Evolutionary conservation across 2,888 invertebrate species (phyloP).

Genomic region (Idaea dimidiata): DNA sequence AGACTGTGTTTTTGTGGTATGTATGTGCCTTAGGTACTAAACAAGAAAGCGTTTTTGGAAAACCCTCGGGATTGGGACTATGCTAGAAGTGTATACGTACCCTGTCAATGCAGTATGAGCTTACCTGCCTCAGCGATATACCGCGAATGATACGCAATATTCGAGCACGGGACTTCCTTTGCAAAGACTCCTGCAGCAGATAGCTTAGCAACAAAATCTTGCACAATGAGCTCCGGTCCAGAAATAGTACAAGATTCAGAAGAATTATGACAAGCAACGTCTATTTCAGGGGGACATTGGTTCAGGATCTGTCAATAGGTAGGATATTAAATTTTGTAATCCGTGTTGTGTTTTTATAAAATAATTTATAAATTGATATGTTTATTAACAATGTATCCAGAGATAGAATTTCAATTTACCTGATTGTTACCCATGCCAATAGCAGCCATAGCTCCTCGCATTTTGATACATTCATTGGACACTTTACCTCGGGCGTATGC

Average conservation of each 20-base stretch:
- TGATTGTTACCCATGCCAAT: conserved; percentile 84
- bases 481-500: conserved; percentile 90
- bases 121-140: conserved; percentile 86
- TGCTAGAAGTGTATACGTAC: not conserved
- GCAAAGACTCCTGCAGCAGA: conserved; percentile 58
- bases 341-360: not conserved
- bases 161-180: conserved; percentile 82
- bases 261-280: conserved; percentile 90
- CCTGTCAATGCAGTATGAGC: conserved; percentile 4
- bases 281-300: conserved; percentile 81
- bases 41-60: too few species aligned
- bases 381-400: too few species aligned
- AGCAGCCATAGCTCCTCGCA: conserved; percentile 92
- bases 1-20: too few species aligned
- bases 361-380: too few species aligned
- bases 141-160: conserved; percentile 94
- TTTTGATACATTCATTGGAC: conserved; percentile 84
- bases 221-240: conserved; percentile 84
- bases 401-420: conserved; percentile 40
- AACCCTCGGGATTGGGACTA: too few species aligned
- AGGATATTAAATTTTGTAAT: not conserved
- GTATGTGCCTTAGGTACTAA: too few species aligned
- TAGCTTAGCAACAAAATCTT: conserved; percentile 77
- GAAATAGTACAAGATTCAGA: conserved; percentile 89
- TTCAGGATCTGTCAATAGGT: conserved; percentile 42